These are phyloP conservation scores for Pseudomyrmex gracilis DNA, from an alignment of 1,140 invertebrate species.

Conservation along the genomic window DNA sequence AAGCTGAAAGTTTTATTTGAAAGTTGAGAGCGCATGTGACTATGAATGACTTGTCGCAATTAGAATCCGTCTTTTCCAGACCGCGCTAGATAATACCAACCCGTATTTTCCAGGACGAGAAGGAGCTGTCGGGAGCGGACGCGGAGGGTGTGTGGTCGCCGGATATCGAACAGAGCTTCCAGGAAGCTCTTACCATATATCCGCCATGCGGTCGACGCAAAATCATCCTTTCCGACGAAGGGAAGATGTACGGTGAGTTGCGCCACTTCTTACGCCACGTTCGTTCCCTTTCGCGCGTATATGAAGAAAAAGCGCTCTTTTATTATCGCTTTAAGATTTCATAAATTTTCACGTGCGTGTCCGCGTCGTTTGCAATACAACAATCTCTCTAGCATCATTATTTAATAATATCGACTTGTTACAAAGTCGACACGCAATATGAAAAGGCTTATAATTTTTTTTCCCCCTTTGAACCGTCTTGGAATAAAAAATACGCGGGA, in stretches of 20 bases:
- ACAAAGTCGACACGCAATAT: too few species aligned
- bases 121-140: slow-evolving; percentile 95
- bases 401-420: too few species aligned
- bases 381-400: too few species aligned
- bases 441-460: too few species aligned
- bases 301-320: not conserved
- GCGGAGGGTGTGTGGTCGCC: slow-evolving; percentile 99
- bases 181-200: slow-evolving; percentile 99
- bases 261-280: slow-evolving; percentile 78
- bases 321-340: not conserved
- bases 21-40: not conserved
- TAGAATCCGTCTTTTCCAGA: not conserved
- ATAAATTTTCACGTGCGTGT: not conserved
- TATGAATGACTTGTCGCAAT: slow-evolving; percentile 12
- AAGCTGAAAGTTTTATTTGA: not conserved
- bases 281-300: not conserved
- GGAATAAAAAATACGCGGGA: too few species aligned
- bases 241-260: slow-evolving; percentile 99
- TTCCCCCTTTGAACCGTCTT: too few species aligned
- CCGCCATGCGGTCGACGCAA: slow-evolving; percentile 99
- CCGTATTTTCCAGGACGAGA: slow-evolving; percentile 91
- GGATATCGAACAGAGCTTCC: slow-evolving; percentile 99
- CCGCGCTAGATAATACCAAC: slow-evolving; percentile 18
- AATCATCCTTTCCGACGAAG: slow-evolving; percentile 99
- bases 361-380: too few species aligned